Base-by-base conservation (phyloP, 2,888 invertebrate genomes). In the Fragum whitleyi region DNA sequence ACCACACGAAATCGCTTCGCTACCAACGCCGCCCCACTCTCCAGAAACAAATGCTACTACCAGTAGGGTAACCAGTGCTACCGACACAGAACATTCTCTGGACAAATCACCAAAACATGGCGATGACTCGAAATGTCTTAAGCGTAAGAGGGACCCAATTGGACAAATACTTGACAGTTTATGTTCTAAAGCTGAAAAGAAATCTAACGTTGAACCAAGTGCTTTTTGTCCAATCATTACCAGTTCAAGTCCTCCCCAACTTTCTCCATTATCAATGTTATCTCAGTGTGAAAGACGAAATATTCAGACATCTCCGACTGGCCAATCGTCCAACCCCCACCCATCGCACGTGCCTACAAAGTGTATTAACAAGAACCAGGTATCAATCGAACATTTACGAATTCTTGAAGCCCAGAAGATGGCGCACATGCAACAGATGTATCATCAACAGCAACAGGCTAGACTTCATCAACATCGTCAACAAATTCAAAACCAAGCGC, bases 81-180 rank as follows among this genome's bases (percentile, higher is more conserved):
- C 2, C 3, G 19, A 47, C 7, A 47, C 47, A 19, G 47, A 42
- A 36, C 23, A 65, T 19, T 21, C 28, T n/a, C n/a, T n/a, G n/a
- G 1, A 28, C 51, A 57, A 11, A n/a, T 32, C 21, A 19, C 72
- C 80, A n/a, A 76, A 55, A 59, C 57, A 62, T 28, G 51, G 51
- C 53, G 71, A 69, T 47, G 19, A 39, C 2, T 71, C 62, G 9
- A 29, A 29, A 11, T 19, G 55, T 11, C 42, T 55, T 19, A 79
- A 74, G 16, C 51, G 81, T 39, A 81, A 79, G 61, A 69, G 86
- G 39, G 88, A 88, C 26, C 88, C 88, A 7, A 88, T 88, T 28
- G 84, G 88, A 23, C 86, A 86, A 59, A 84, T 88, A 47, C 71
- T 88, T 62, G 88, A 86, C 61, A 86, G 80, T 67, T 59, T 88